A percentile compares a stretch with the other conserved stretches of the same genome.
Conservation (phyloP, 2,797 vertebrate genomes). For the Buphagus erythrorhynchus region DNA sequence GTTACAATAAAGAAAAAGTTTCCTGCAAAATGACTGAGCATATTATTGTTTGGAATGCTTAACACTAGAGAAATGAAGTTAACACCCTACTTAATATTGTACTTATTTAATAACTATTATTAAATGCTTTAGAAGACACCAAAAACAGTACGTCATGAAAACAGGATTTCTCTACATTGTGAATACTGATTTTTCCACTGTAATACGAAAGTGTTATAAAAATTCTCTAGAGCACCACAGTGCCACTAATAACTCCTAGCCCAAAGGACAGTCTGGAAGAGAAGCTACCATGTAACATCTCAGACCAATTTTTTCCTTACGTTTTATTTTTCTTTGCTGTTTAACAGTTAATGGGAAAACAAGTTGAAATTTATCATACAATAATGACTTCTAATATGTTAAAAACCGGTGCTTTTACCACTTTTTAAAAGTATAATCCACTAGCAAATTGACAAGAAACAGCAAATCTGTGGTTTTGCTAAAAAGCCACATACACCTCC, state of each 20-base stretch:
- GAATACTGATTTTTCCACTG: neutral
- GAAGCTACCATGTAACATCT: neutral
- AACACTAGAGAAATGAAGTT: neutral
- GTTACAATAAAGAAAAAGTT: neutral
- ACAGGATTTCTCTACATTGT: neutral
- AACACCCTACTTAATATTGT: neutral
- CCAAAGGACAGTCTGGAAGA: neutral
- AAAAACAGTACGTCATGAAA: neutral
- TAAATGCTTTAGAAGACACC: neutral
- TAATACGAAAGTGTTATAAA: neutral
- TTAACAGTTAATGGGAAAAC: neutral
- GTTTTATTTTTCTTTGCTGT: neutral
- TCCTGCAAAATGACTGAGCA: neutral
- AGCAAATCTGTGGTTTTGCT: neutral
- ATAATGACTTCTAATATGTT: neutral
- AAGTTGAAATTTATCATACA: neutral
- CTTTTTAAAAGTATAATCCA: neutral
- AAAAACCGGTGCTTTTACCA: neutral
- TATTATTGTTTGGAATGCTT: neutral
- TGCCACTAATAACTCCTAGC: neutral
- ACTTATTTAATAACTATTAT: neutral
- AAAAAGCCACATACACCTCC: accelerated
- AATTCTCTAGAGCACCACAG: neutral
- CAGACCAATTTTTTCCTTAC: neutral
- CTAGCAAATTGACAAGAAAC: neutral